Conservation (phyloP, 1,140 invertebrate genomes). For the Orchestia grillus region DNA sequence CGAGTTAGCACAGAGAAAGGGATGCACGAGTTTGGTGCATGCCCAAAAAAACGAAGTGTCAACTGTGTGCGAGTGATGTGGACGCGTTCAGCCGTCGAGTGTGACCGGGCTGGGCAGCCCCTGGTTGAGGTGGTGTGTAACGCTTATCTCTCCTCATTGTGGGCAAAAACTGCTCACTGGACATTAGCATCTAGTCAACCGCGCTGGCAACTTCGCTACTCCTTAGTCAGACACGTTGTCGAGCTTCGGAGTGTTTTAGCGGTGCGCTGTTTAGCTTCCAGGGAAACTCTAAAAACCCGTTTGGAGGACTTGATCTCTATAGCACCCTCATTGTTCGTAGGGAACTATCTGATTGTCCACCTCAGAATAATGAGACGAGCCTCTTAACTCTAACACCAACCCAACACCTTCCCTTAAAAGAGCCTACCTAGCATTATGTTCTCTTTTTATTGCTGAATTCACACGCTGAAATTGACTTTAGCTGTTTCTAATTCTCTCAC, state of each 20-base stretch:
- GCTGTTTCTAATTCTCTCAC: background rate
- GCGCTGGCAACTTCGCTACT: constrained; percentile 46
- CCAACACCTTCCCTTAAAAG: constrained; percentile 52
- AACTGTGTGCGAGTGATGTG: background rate
- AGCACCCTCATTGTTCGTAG: constrained; percentile 47
- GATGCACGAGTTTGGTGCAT: background rate
- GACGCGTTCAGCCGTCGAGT: background rate
- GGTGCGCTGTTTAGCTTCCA: constrained; percentile 5
- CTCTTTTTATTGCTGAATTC: background rate
- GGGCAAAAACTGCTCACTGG: constrained; percentile 29
- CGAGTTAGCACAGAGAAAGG: background rate
- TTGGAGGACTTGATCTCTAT: constrained; percentile 48
- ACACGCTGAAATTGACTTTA: background rate
- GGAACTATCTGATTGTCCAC: constrained; percentile 54
- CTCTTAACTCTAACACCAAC: constrained; percentile 45
- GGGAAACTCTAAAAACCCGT: constrained; percentile 54
- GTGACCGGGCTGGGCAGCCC: background rate
- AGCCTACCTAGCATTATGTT: background rate
- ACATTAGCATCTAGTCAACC: constrained; percentile 46
- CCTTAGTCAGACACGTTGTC: constrained; percentile 30
- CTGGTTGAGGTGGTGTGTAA: background rate
- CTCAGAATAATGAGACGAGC: constrained; percentile 41
- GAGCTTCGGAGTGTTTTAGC: constrained; percentile 39
- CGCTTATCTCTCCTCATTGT: background rate
- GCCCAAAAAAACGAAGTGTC: background rate